Evolutionary conservation across 2,113 vertebrate genomes (phyloP).

Genomic region (Trachemys scripta): DNA sequence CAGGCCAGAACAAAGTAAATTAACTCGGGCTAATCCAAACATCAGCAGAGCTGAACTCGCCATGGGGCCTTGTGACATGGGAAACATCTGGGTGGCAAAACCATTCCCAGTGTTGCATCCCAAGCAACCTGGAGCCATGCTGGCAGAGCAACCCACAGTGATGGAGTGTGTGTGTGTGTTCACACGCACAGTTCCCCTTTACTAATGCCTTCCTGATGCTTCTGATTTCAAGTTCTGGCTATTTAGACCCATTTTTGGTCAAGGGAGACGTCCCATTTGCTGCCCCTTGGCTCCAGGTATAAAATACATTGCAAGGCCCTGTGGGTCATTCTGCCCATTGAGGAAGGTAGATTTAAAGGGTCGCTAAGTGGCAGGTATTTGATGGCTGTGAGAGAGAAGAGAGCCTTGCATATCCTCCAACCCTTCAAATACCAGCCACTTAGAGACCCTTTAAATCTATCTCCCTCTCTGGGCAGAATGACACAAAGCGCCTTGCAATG

Average conservation of each 20-base stretch:
- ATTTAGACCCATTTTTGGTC: too few species aligned
- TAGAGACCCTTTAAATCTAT: background rate
- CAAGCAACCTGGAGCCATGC: too few species aligned
- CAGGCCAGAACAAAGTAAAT: accelerated
- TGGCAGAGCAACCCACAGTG: too few species aligned
- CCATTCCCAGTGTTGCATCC: too few species aligned
- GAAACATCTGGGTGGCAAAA: too few species aligned
- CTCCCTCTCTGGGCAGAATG: background rate
- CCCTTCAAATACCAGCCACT: accelerated
- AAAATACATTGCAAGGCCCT: background rate
- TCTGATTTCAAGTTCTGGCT: background rate
- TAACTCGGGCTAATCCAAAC: background rate
- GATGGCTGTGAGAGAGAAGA: background rate
- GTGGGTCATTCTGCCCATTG: background rate
- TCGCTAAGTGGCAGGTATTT: background rate
- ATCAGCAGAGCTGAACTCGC: background rate
- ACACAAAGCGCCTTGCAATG: background rate
- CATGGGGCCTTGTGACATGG: background rate
- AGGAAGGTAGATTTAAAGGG: background rate
- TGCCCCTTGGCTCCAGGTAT: background rate
- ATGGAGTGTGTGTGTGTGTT: background rate
- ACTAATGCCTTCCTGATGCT: background rate
- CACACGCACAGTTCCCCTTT: background rate
- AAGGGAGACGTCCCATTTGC: background rate
- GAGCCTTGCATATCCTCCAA: background rate